Evolutionary conservation across 2,797 vertebrate species (phyloP).

Genomic region (Pseudochaenichthys georgianus): DNA sequence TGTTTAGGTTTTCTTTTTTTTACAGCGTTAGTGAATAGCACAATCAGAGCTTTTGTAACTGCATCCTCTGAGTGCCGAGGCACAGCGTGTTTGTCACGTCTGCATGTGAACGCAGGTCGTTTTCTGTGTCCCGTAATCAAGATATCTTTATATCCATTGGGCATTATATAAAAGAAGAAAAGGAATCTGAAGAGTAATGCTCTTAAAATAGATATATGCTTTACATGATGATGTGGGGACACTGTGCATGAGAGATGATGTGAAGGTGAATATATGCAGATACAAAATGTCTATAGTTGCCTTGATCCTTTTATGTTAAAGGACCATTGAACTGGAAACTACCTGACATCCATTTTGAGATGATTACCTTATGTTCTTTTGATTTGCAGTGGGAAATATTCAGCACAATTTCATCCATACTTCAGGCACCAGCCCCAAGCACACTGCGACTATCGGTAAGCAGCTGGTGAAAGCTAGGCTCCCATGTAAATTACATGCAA

Average conservation of each 20-base stretch:
- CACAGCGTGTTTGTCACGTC: constrained; percentile 4
- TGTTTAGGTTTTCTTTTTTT: constrained; percentile 10
- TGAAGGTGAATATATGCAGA: constrained; percentile 21
- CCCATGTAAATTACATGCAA: constrained; percentile 61
- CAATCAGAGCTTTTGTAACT: constrained; percentile 37
- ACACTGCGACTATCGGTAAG: constrained; percentile 87
- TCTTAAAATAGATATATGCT: constrained; percentile 12
- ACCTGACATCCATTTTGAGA: constrained; percentile 59
- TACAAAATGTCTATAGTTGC: not conserved
- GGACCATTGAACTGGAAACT: constrained; percentile 40
- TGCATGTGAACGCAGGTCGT: constrained; percentile 13
- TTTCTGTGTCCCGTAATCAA: constrained; percentile 14
- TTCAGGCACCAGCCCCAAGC: constrained; percentile 90
- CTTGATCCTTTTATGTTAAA: constrained; percentile 33
- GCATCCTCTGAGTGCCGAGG: constrained; percentile 17
- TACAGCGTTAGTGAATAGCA: constrained; percentile 41
- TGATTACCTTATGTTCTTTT: constrained; percentile 76
- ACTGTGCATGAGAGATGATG: constrained; percentile 15
- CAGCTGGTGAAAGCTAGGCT: constrained; percentile 58
- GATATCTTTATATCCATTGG: constrained; percentile 28
- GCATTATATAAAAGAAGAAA: constrained; percentile 9
- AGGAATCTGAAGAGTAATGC: constrained; percentile 11
- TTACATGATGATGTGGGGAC: constrained; percentile 8
- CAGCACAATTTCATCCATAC: constrained; percentile 94
- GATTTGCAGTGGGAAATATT: constrained; percentile 89